phyloP scores from a whole-genome alignment of 1,140 invertebrate species.

The Wiebesia pumilae region DNA sequence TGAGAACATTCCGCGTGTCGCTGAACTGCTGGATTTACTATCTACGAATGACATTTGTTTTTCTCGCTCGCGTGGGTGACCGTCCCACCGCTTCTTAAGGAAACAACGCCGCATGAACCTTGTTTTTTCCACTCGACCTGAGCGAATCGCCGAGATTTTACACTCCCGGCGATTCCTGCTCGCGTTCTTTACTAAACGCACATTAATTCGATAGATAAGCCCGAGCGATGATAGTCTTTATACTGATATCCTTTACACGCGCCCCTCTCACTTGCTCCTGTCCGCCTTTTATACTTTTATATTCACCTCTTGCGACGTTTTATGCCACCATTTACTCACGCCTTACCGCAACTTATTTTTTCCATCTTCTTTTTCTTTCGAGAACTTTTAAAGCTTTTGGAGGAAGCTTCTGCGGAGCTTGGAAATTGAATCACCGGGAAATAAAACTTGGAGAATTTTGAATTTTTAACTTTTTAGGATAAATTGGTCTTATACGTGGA shows the following conservation, averaged over 20 bases:
- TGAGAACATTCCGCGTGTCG: constrained; percentile 46
- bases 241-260: too few species aligned
- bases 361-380: background rate
- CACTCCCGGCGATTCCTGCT: background rate
- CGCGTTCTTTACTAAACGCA: background rate
- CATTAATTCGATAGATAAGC: constrained; percentile 5
- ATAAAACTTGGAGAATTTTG: background rate
- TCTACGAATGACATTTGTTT: constrained; percentile 46
- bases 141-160: too few species aligned
- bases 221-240: too few species aligned
- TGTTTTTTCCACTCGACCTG: too few species aligned
- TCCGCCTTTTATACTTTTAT: too few species aligned
- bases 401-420: background rate
- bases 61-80: background rate
- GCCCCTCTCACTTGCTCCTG: too few species aligned
- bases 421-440: background rate
- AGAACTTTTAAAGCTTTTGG: background rate
- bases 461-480: too few species aligned
- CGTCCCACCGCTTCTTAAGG: too few species aligned
- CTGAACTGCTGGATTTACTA: constrained; percentile 32
- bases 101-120: too few species aligned
- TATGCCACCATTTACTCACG: background rate
- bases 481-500: background rate
- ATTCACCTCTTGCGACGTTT: background rate
- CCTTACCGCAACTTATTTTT: background rate